Conservation (phyloP, 2,113 vertebrate genomes). For the Cichladusa arquata region DNA sequence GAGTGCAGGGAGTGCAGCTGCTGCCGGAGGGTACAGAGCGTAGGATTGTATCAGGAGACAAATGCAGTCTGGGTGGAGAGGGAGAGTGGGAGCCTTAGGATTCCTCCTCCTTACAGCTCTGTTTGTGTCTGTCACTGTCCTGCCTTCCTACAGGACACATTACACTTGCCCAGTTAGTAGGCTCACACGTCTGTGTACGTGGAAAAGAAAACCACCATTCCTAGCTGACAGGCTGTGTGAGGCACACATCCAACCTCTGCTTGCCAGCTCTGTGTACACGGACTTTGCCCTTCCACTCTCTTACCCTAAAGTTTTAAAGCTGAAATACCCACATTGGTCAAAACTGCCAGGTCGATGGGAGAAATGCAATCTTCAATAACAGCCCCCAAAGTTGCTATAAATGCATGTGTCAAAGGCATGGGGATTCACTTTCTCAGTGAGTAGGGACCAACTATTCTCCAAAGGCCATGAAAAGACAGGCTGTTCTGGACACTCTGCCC, state of each 20-base stretch:
- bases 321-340: accelerated
- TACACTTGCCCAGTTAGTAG: accelerated
- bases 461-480: not conserved
- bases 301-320: not conserved
- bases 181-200: accelerated
- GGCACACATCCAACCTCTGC: not conserved
- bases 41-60: conserved; percentile 46
- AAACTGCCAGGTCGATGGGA: accelerated
- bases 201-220: accelerated
- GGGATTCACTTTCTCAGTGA: not conserved
- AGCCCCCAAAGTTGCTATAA: not conserved
- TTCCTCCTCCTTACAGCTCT: conserved; percentile 24
- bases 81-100: conserved; percentile 43
- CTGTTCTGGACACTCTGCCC: not conserved
- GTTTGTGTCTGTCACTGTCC: not conserved
- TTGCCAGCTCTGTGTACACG: accelerated
- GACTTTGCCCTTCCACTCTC: not conserved
- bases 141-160: not conserved
- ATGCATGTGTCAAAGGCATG: not conserved
- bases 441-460: not conserved
- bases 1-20: conserved; percentile 41
- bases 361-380: not conserved
- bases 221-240: accelerated
- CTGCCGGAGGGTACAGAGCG: not conserved
- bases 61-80: conserved; percentile 43